Percentiles rank a stretch among this genome's conserved stretches.
Evolutionary conservation across 2,888 invertebrate species (phyloP).

Genomic region (Spodoptera exigua): DNA sequence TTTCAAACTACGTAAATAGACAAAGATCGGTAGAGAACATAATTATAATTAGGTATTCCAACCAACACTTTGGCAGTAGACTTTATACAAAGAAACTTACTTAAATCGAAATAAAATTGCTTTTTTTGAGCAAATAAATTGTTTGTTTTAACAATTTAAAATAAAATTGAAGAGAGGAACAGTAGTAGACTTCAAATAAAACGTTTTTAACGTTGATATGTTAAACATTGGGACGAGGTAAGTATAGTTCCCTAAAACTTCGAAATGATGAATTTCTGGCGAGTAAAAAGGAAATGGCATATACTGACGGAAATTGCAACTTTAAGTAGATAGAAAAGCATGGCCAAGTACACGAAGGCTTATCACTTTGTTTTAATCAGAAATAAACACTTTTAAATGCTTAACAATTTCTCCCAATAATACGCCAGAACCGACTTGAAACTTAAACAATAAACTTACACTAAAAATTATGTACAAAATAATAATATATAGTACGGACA

Average conservation of each 20-base stretch:
- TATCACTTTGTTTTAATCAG: no score
- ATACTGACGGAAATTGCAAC: background rate
- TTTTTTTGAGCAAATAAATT: conserved; percentile 82
- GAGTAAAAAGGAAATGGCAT: conserved; percentile 25
- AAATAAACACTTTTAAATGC: background rate
- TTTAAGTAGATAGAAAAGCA: background rate
- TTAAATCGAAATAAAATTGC: conserved; percentile 67
- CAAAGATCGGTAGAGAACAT: background rate
- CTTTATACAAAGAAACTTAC: conserved; percentile 48
- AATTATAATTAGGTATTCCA: conserved; percentile 5
- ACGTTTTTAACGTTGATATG: conserved; percentile 76
- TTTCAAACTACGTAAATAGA: no score
- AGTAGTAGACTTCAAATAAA: conserved; percentile 29
- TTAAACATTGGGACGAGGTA: conserved; percentile 65
- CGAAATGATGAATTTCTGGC: no score
- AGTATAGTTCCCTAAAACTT: conserved; percentile 48
- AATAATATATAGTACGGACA: conserved; percentile 20
- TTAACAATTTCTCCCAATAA: conserved; percentile 30
- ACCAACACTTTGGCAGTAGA: conserved; percentile 48
- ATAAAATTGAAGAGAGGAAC: conserved; percentile 7
- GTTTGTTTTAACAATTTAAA: conserved; percentile 40
- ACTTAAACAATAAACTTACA: conserved; percentile 50
- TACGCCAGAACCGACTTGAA: conserved; percentile 62
- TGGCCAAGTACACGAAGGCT: no score
- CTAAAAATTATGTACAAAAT: conserved; percentile 53